These are phyloP conservation scores for Rhynchotus rufescens DNA, from an alignment of 2,797 vertebrate genomes.

Conservation along the genomic window DNA sequence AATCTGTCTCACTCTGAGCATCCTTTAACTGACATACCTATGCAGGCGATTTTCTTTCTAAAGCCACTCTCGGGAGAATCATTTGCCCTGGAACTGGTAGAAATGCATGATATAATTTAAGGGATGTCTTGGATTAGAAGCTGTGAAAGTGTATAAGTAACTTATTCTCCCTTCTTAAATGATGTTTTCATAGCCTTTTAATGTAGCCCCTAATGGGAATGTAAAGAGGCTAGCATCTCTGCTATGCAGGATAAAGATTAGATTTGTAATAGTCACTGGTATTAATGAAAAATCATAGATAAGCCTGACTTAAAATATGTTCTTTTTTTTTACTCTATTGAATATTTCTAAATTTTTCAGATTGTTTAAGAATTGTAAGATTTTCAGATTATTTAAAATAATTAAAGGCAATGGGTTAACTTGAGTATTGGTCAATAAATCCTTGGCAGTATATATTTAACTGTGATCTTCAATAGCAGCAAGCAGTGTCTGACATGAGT, in stretches of 20 bases:
- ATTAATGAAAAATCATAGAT: background rate
- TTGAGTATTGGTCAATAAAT: conserved; percentile 6
- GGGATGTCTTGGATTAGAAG: background rate
- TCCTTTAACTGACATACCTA: background rate
- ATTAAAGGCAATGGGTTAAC: conserved; percentile 24
- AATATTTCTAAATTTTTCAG: background rate
- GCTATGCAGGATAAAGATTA: accelerated
- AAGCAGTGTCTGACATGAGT: conserved; percentile 60
- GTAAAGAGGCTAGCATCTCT: background rate
- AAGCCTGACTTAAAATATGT: accelerated
- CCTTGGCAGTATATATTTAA: conserved; percentile 66
- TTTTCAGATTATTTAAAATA: background rate
- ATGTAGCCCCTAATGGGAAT: background rate
- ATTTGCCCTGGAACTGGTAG: background rate
- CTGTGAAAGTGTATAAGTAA: background rate
- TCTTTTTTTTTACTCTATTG: background rate
- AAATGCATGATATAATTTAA: background rate
- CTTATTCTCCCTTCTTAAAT: background rate
- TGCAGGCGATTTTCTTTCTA: background rate
- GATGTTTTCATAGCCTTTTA: background rate
- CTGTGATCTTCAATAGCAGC: conserved; percentile 60
- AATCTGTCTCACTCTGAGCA: background rate
- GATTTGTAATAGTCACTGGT: background rate
- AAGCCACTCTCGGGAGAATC: background rate
- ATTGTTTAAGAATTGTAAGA: no score